Evolutionary conservation across 2,888 invertebrate species (phyloP).

Genomic region (Coronaproctus castanopsis): DNA sequence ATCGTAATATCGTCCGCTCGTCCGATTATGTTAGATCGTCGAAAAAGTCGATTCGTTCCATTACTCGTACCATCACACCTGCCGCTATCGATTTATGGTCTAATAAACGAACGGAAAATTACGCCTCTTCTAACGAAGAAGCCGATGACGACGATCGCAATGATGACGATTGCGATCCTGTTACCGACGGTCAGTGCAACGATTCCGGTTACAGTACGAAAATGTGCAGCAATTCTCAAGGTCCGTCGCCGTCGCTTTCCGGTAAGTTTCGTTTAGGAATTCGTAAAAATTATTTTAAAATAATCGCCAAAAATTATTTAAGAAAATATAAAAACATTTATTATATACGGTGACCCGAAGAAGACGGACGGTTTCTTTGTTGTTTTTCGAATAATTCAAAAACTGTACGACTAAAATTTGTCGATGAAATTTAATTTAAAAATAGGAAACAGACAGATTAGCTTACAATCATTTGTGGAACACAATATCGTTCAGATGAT

Average conservation of each 20-base stretch:
- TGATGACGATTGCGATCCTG: conserved; percentile 9
- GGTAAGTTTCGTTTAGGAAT: conserved; percentile 13
- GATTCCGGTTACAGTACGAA: conserved; percentile 73
- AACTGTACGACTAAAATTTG: background rate
- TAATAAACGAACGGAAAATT: background rate
- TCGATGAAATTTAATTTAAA: too few species aligned
- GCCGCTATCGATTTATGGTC: background rate
- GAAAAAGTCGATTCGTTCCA: too few species aligned
- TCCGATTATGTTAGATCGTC: too few species aligned
- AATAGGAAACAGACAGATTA: too few species aligned
- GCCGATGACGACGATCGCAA: conserved; percentile 6
- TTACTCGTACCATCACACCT: too few species aligned
- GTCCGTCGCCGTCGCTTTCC: conserved; percentile 20
- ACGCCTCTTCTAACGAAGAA: background rate
- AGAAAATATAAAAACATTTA: too few species aligned
- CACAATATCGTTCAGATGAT: too few species aligned
- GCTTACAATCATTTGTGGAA: too few species aligned
- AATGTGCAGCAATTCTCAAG: conserved; percentile 30
- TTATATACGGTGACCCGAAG: too few species aligned
- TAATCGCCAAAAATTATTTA: background rate
- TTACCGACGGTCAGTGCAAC: conserved; percentile 32
- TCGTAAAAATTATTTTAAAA: background rate
- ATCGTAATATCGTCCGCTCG: too few species aligned
- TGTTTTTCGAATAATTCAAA: background rate
- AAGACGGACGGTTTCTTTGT: background rate